phyloP scores from a whole-genome alignment of 2,888 invertebrate species.

The Platycnemis pennipes region DNA sequence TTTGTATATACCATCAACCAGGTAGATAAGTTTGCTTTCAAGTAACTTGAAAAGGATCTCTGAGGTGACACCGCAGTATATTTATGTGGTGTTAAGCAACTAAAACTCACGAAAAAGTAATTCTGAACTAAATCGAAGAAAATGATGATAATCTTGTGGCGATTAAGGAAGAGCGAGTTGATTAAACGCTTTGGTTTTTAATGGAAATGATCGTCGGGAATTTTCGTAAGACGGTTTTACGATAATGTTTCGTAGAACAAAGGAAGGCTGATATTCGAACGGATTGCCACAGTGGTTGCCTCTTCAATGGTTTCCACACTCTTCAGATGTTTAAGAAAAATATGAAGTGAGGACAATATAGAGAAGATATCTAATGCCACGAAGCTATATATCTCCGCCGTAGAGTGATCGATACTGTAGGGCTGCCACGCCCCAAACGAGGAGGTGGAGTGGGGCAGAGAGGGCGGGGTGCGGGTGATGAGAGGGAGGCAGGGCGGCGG shows the following conservation, averaged over 20 bases:
- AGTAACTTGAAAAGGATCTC: too few relatives aligned
- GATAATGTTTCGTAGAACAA: background rate
- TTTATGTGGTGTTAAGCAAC: background rate
- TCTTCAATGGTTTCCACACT: background rate
- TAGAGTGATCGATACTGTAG: slow-evolving; percentile 35
- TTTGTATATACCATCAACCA: too few relatives aligned
- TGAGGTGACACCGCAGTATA: background rate
- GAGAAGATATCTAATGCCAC: background rate
- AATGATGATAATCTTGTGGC: background rate
- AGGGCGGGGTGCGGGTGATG: background rate
- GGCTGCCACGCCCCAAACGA: slow-evolving; percentile 30
- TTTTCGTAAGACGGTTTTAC: too few relatives aligned
- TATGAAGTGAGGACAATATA: background rate
- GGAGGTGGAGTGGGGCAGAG: background rate
- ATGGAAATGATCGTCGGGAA: too few relatives aligned
- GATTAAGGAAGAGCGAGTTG: background rate
- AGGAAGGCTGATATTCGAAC: background rate
- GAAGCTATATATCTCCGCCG: slow-evolving; percentile 24
- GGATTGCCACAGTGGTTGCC: background rate
- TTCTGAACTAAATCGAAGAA: background rate
- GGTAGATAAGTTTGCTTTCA: too few relatives aligned
- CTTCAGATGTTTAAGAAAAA: background rate
- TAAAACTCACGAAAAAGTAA: background rate
- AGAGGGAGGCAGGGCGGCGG: background rate
- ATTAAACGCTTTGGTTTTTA: background rate